Base-by-base conservation (phyloP, 2,888 invertebrate species). In the Sturmia bella region DNA sequence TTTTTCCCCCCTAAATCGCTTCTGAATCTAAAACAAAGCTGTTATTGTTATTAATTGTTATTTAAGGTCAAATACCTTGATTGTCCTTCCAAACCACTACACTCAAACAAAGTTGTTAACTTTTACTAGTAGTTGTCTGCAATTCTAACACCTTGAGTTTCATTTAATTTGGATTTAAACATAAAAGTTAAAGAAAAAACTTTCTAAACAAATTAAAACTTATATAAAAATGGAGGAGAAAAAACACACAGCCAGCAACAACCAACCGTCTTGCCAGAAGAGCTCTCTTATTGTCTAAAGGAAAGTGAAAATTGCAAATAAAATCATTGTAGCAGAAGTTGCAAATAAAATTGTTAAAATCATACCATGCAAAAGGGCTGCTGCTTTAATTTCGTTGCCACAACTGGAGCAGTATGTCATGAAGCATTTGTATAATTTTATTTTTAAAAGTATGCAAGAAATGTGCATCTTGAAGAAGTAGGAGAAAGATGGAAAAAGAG, bases 341-440 rank as follows among this genome's bases (percentile, higher is more conserved):
- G 57, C 41, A 68, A 76, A 68, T 76, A n/a, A 68, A 75, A 68
- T 59, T 68, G 41, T 52, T 41, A 59, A 68, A 68, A 52, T 24
- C n/a, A 32, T 72, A 52, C 21, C 32, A 56, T 41, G 50, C 41
- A 68, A 66, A 13, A 59, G 50, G 15, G 66, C 66, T 21, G 66
- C 66, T 75, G 43, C 59, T 68, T 61, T 59, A 59, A 76, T 68
- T 66, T 68, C 32, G 43, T 59, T 76, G n/a, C 37, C 68, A 68
- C 68, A 59, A 78, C 72, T 78, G 43, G 78, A 50, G 78, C 78
- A 78, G 57, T 78, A 59, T 78, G 78, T 78, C 72, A 78, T 78
- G 57, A 21, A 66, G 72, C 57, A 70, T 57, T 72, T 64, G 43
- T 72, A 57, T 43, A 66, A 37, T 37, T 50, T 74, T 37, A 12